These are phyloP conservation scores for Silurus asotus DNA, from an alignment of 2,113 vertebrate species.

Conservation along the genomic window DNA sequence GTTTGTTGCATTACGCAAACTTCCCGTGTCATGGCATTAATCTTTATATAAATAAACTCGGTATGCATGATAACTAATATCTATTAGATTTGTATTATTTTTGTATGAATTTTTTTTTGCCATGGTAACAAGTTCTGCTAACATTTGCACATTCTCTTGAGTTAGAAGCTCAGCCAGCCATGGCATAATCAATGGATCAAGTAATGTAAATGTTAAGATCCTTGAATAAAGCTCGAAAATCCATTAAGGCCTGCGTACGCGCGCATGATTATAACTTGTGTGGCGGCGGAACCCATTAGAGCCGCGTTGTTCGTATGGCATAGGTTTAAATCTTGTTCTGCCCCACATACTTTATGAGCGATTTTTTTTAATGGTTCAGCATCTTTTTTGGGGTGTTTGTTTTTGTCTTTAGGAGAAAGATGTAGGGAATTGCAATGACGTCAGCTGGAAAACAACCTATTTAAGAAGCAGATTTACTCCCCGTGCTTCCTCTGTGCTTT, in stretches of 20 bases:
- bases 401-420: slow-evolving; percentile 29
- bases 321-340: slow-evolving; percentile 40
- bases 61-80: slow-evolving; percentile 27
- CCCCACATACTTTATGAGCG: slow-evolving; percentile 42
- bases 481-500: slow-evolving; percentile 40
- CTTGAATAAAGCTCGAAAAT: slow-evolving; percentile 48
- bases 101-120: background rate
- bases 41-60: slow-evolving; percentile 46
- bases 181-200: slow-evolving; percentile 47
- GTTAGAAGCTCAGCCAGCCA: slow-evolving; percentile 17
- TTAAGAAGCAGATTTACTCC: slow-evolving; percentile 44
- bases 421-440: slow-evolving; percentile 50
- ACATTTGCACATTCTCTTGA: slow-evolving; percentile 22
- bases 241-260: slow-evolving; percentile 50
- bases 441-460: slow-evolving; percentile 50
- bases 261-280: slow-evolving; percentile 38
- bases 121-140: background rate
- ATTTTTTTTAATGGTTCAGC: slow-evolving; percentile 48
- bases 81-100: slow-evolving; percentile 27
- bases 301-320: slow-evolving; percentile 21
- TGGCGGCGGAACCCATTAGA: slow-evolving; percentile 31
- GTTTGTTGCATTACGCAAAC: slow-evolving; percentile 49
- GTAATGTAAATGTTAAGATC: slow-evolving; percentile 53
- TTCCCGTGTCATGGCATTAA: slow-evolving; percentile 41
- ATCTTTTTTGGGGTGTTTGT: slow-evolving; percentile 47